Conservation (phyloP, 2,888 invertebrate genomes). For the Cryptocephalus moraei region DNA sequence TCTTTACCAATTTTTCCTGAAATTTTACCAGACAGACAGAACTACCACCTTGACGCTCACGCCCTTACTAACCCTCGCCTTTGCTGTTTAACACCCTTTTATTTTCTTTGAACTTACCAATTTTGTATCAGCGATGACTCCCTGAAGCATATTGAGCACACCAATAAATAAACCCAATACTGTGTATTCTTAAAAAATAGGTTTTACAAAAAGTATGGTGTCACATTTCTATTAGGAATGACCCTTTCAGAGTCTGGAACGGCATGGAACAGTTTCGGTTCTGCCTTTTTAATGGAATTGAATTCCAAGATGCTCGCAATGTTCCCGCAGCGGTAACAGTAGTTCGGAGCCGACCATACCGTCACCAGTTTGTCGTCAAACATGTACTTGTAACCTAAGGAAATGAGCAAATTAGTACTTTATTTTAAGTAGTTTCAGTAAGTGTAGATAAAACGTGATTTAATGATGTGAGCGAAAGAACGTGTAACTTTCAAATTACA, state of each 20-base stretch:
- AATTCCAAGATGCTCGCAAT: conserved; percentile 94
- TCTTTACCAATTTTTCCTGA: background rate
- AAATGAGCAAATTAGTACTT: background rate
- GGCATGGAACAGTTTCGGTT: conserved; percentile 83
- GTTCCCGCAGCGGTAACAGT: conserved; percentile 98
- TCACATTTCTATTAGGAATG: conserved; percentile 84
- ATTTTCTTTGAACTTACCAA: no score
- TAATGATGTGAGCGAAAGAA: no score
- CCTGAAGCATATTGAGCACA: background rate
- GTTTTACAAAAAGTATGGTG: conserved; percentile 89
- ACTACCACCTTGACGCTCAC: background rate
- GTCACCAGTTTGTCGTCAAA: conserved; percentile 95
- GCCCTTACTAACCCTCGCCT: no score
- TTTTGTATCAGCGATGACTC: no score
- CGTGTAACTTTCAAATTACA: no score
- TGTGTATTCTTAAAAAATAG: background rate
- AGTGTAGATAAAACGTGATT: no score
- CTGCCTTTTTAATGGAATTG: conserved; percentile 63
- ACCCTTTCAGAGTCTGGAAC: conserved; percentile 92
- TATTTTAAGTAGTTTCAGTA: no score
- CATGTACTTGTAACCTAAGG: conserved; percentile 89
- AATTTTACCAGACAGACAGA: background rate
- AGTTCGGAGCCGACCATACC: conserved; percentile 99
- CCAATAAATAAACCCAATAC: background rate
- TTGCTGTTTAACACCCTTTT: no score